phyloP scores from a whole-genome alignment of 2,113 vertebrate genomes.

The Nothocercus julius region DNA sequence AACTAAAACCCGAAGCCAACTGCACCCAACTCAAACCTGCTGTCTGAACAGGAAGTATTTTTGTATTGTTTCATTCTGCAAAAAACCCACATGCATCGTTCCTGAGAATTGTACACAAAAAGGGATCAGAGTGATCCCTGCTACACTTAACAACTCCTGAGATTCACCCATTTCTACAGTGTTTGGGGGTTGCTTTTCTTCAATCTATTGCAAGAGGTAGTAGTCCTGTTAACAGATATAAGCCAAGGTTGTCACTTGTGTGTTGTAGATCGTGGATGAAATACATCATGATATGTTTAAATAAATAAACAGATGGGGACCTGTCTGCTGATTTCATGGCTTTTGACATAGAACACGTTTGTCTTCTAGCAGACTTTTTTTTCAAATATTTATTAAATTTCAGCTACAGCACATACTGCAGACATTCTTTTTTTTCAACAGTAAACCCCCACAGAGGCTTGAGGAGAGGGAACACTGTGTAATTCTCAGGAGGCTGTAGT shows the following conservation, averaged over 20 bases:
- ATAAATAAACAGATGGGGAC: neutral
- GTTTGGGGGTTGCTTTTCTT: neutral
- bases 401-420: neutral
- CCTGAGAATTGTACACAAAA: neutral
- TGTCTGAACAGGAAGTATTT: neutral
- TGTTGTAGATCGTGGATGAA: neutral
- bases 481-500: neutral
- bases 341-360: neutral
- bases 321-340: neutral
- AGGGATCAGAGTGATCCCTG: neutral
- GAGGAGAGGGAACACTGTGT: neutral
- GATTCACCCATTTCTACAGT: neutral
- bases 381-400: conserved; percentile 19
- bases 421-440: neutral
- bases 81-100: neutral
- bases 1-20: too few species aligned
- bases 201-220: neutral
- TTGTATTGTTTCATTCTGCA: neutral
- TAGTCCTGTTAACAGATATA: neutral
- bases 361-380: neutral
- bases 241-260: neutral
- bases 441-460: neutral
- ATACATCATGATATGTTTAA: neutral
- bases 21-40: neutral
- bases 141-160: neutral